Base-by-base conservation (phyloP, 35 echinoderm and acorn worm species). In the Heliocidaris erythrogramma region DNA sequence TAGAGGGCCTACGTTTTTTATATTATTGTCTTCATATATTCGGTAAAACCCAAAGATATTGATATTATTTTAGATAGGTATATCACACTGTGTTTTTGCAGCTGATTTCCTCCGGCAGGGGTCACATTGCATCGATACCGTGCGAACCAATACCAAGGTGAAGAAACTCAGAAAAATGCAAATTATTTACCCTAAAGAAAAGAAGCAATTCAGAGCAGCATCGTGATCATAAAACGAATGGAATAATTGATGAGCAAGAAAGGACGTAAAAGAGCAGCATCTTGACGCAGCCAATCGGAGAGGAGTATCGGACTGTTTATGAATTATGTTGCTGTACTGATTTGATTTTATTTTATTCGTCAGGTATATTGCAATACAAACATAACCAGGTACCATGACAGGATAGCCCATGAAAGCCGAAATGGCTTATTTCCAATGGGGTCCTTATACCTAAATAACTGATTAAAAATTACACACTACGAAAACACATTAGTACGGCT, bases 141-240 rank as follows among this genome's bases (percentile, higher is more conserved):
- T 78, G 65, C 27, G 65, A 78, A 78, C 21, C 27, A 78, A 78
- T 2, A 7, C 18, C 18, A 78, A n/a, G 65, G 65, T 78, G 65
- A 78, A 78, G 65, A 78, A 78, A 78, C 18, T 78, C 65, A n/a
- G 65, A 78, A 65, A 78, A 78, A 78, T 78, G 65, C 65, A 78
- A 24, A 78, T 78, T 78, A 78, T 78, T 78, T 42, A 42, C 35
- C 35, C 35, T 42, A 42, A 42, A 42, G 35, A n/a, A 78, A 78
- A 21, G n/a, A 78, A 7, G 21, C 2, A 24, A 24, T 78, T n/a
- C 27, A n/a, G 65, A n/a, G 65, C 12, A 60, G 14, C 21, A 27
- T n/a, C n/a, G n/a, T 27, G 8, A 78, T n/a, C 1, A 2, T 27
- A 6, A 78, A 60, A 78, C 18, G 7, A 78, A 21, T n/a, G 4